Conservation (phyloP, 1,140 invertebrate genomes). For the Hypsibius dujardini region DNA sequence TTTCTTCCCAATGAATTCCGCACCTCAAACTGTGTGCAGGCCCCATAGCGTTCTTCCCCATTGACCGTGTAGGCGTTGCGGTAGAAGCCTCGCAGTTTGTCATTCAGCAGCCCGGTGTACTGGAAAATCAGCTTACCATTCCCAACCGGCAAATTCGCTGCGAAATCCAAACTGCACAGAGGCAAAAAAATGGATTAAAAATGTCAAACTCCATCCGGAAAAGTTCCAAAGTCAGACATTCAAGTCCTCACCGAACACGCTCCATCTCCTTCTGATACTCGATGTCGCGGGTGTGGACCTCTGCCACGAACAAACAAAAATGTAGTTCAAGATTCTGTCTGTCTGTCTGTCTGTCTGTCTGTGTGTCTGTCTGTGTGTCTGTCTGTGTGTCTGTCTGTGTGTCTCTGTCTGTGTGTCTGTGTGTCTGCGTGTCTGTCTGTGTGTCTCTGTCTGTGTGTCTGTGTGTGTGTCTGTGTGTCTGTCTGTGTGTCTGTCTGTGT, state of each 20-base stretch:
- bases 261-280: conserved; percentile 37
- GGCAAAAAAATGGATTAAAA: not conserved
- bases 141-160: conserved; percentile 42
- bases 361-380: too few species aligned
- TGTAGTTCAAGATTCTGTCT: too few species aligned
- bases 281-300: conserved; percentile 40
- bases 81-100: conserved; percentile 87
- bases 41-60: conserved; percentile 60
- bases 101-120: conserved; percentile 67
- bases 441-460: too few species aligned
- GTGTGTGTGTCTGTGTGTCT: too few species aligned
- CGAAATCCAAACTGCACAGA: conserved; percentile 40
- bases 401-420: too few species aligned
- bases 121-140: conserved; percentile 47
- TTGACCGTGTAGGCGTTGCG: conserved; percentile 58
- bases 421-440: too few species aligned
- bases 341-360: too few species aligned
- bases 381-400: too few species aligned
- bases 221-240: not conserved
- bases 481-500: too few species aligned
- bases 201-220: conserved; percentile 22
- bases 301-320: conserved; percentile 24
- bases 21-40: conserved; percentile 68
- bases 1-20: too few species aligned
- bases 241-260: conserved; percentile 36